Evolutionary conservation across 2,888 invertebrate genomes (phyloP).

Genomic region (Rotaria magnacalcarata): DNA sequence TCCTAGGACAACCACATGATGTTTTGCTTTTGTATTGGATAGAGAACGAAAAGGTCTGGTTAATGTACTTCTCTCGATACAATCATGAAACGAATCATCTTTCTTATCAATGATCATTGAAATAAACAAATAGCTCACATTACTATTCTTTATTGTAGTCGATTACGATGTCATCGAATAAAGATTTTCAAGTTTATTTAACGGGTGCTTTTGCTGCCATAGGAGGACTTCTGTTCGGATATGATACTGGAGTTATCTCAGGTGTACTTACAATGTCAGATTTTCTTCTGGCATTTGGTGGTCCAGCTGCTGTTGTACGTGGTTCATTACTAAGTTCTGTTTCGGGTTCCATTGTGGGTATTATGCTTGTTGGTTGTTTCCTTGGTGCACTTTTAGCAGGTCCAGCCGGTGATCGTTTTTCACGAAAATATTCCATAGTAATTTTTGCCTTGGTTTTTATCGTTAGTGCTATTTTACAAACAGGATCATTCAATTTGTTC

Average conservation of each 20-base stretch:
- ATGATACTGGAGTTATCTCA: neutral
- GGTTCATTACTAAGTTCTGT: neutral
- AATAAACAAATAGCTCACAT: neutral
- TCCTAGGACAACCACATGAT: too few relatives aligned
- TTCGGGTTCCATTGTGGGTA: neutral
- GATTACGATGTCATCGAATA: neutral
- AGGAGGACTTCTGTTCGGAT: neutral
- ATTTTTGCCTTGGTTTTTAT: neutral
- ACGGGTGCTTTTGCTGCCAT: neutral
- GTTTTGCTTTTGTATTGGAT: too few relatives aligned
- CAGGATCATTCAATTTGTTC: neutral
- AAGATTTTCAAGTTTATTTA: neutral
- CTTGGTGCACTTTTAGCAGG: conserved; percentile 25
- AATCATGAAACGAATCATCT: neutral
- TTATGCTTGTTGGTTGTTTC: conserved; percentile 2
- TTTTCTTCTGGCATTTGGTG: neutral
- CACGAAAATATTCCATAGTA: neutral
- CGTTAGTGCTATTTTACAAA: conserved; percentile 5
- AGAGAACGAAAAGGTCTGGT: too few relatives aligned
- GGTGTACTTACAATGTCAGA: neutral
- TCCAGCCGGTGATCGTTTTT: neutral
- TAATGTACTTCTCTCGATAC: neutral
- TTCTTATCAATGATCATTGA: neutral
- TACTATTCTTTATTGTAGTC: neutral
- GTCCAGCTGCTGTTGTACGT: neutral